Conservation (phyloP, 2,888 invertebrate species). For the Amblyteles armatorius region DNA sequence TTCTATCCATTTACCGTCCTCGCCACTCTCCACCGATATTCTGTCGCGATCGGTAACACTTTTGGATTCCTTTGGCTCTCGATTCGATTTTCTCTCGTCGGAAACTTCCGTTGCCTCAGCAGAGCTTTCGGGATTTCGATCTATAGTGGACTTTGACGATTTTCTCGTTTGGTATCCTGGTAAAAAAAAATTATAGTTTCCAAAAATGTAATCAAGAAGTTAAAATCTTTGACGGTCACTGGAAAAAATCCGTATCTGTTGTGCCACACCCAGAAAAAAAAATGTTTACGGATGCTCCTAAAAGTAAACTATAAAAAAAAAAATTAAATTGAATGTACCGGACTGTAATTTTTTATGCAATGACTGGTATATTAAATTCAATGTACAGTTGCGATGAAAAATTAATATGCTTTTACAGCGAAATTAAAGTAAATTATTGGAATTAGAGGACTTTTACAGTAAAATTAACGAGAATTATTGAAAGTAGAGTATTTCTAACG, state of each 20-base stretch:
- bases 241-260: too few species aligned
- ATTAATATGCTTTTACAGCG: too few species aligned
- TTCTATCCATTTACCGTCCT: constrained; percentile 57
- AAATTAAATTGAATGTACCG: not conserved
- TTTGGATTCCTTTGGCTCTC: not conserved
- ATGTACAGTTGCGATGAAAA: too few species aligned
- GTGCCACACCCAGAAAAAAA: too few species aligned
- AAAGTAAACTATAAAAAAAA: not conserved
- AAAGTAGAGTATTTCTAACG: too few species aligned
- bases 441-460: too few species aligned
- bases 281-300: too few species aligned
- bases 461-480: too few species aligned
- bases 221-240: too few species aligned
- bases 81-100: constrained; percentile 12
- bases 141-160: not conserved
- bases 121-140: constrained; percentile 20
- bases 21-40: constrained; percentile 18
- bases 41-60: not conserved
- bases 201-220: not conserved
- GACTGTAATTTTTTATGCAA: too few species aligned
- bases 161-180: constrained; percentile 45
- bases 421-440: too few species aligned
- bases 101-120: constrained; percentile 19
- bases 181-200: not conserved
- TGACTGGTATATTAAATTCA: too few species aligned